Evolutionary conservation across 1,140 invertebrate species (phyloP).

Genomic region (Drosophila littoralis): DNA sequence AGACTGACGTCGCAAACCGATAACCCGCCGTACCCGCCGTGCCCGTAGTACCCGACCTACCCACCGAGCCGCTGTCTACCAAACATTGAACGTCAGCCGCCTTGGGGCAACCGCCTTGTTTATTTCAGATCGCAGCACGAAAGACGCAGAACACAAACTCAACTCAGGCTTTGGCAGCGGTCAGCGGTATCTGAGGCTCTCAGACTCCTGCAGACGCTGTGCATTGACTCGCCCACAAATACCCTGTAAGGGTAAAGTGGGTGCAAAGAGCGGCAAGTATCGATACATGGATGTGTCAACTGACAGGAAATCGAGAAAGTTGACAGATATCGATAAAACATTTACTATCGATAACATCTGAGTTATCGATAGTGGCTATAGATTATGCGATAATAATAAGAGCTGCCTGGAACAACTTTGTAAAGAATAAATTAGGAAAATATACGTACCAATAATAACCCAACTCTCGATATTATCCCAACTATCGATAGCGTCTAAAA

Average conservation of each 20-base stretch:
- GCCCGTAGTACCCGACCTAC: not conserved
- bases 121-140: conserved; percentile 55
- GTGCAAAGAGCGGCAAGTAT: no score
- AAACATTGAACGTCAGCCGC: conserved; percentile 17
- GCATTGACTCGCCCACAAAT: not conserved
- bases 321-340: no score
- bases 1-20: conserved; percentile 33
- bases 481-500: no score
- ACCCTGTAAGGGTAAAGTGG: not conserved
- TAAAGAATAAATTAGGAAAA: no score
- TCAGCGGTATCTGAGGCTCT: conserved; percentile 6
- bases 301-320: no score
- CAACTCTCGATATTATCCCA: no score
- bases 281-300: no score
- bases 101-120: conserved; percentile 57
- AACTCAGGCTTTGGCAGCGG: conserved; percentile 19
- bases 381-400: no score
- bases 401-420: no score
- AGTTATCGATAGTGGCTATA: no score
- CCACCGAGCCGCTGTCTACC: not conserved
- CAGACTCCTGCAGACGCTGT: not conserved
- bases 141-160: conserved; percentile 30
- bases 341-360: no score
- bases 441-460: no score
- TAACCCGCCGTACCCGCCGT: not conserved